Evolutionary conservation across 2,113 vertebrate species (phyloP).

Genomic region (Microcebus ravelobensis): DNA sequence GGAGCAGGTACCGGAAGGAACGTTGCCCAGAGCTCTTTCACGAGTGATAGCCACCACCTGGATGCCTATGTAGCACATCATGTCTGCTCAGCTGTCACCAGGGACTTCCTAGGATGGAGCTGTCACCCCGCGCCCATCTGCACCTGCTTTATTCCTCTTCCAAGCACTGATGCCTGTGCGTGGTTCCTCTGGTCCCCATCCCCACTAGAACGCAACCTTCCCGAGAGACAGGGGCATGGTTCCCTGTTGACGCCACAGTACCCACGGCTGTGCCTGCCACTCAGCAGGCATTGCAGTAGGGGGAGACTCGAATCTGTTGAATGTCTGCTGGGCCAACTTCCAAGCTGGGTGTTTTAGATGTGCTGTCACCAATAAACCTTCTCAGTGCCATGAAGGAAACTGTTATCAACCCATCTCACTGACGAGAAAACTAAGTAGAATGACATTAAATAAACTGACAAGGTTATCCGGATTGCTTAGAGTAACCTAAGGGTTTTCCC

Average conservation of each 20-base stretch:
- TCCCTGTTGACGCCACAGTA: neutral
- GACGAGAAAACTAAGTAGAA: neutral
- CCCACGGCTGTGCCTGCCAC: neutral
- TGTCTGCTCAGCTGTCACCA: neutral
- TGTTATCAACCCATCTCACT: neutral
- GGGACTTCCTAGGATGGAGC: neutral
- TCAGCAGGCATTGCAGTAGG: neutral
- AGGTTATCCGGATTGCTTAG: too few species aligned
- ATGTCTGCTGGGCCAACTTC: neutral
- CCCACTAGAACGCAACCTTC: neutral
- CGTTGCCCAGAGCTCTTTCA: neutral
- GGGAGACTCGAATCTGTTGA: neutral
- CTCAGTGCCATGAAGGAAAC: neutral
- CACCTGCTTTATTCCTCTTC: neutral
- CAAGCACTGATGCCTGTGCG: rapidly evolving
- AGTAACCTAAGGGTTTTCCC: neutral
- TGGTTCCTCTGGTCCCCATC: too few species aligned
- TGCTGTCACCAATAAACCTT: neutral
- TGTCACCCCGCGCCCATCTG: neutral
- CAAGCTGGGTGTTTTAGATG: neutral
- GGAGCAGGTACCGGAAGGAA: neutral
- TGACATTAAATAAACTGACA: neutral
- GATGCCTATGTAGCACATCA: neutral
- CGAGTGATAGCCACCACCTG: neutral
- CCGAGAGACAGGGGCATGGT: neutral